Evolutionary conservation across 2,888 invertebrate genomes (phyloP), one percentile per base, ranked within the genome.

Genomic region (Polydrusus pterygomalis): DNA sequence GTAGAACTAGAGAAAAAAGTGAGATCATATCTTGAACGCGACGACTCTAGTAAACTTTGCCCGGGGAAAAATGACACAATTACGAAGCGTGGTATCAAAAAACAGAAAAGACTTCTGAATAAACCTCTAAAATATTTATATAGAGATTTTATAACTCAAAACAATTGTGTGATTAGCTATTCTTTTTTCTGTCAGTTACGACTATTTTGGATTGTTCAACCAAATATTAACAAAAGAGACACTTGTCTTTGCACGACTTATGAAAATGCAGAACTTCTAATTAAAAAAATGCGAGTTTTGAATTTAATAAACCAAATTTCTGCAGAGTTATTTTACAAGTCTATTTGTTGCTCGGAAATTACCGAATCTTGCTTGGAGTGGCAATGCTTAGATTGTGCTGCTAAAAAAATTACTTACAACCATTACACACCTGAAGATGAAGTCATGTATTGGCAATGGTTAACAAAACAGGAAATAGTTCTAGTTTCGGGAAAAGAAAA

Each of bases 401-500:
- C 43, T 43, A 43, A 11, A 43, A 13, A 43, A 43, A 43, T 43
- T 43, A 43, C 43, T 11, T 43, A 43, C 43, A 43, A 43, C 43
- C 43, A 43, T 43, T 43, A 43, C 43, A 43, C 43, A 6, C 7
- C 13, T 43, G 43, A 43, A 43, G 43, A 43, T 43, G 43, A 43
- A 43, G 43, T 43, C 13, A 43, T 43, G 43, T 43, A 43, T 43
- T 43, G 43, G 43, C 43, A 43, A 43, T 43, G 43, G 43, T 43
- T 43, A 43, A 43, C 43, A 43, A 43, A 13, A 43, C 43, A 43
- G 13, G 43, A 43, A 43, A 43, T 43, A 43, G 43, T 43, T 43
- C 7, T 43, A 2, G 38, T 58, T 20, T 58, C 58, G 18, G 58
- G 58, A 58, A 58, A 30, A 58, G 58, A 58, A 25, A 58, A 58